Evolutionary conservation across 2,797 vertebrate species (phyloP).

Genomic region (Schizothorax lantsangensis): DNA sequence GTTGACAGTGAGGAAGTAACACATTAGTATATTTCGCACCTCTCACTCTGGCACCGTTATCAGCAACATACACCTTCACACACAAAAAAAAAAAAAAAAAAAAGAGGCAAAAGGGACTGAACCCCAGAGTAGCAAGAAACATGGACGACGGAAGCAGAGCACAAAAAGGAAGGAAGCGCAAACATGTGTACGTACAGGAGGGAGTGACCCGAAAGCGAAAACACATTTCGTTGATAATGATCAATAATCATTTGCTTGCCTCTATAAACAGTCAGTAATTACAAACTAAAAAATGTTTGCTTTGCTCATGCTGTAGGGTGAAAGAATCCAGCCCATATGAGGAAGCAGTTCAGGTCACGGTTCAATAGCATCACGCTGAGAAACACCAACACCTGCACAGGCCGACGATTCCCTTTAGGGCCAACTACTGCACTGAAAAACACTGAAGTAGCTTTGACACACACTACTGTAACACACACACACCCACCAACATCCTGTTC

Average conservation of each 20-base stretch:
- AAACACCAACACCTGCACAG: conserved; percentile 51
- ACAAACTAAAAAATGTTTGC: conserved; percentile 16
- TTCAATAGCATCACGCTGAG: conserved; percentile 41
- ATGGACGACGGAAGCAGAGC: conserved; percentile 73
- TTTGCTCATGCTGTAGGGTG: not conserved
- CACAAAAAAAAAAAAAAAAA: not conserved
- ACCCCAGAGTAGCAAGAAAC: conserved; percentile 48
- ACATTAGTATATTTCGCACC: conserved; percentile 10
- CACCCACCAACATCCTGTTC: conserved; percentile 38
- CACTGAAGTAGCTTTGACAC: conserved; percentile 1
- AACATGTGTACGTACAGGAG: conserved; percentile 64
- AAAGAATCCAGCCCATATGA: not conserved
- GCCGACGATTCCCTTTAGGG: conserved; percentile 29
- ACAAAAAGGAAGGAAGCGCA: conserved; percentile 82
- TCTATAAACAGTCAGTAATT: conserved; percentile 40
- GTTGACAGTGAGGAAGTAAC: conserved; percentile 34
- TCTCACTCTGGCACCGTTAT: conserved; percentile 18
- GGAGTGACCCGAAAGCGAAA: not conserved
- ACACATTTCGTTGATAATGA: conserved; percentile 47
- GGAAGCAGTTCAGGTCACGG: conserved; percentile 48
- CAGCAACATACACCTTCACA: conserved; percentile 19
- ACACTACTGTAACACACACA: conserved; percentile 11
- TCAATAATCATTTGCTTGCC: conserved; percentile 50
- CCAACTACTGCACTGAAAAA: conserved; percentile 4
- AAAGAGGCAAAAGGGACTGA: conserved; percentile 31